Evolutionary conservation across 2,797 vertebrate genomes (phyloP).

Genomic region (Dermochelys coriacea): DNA sequence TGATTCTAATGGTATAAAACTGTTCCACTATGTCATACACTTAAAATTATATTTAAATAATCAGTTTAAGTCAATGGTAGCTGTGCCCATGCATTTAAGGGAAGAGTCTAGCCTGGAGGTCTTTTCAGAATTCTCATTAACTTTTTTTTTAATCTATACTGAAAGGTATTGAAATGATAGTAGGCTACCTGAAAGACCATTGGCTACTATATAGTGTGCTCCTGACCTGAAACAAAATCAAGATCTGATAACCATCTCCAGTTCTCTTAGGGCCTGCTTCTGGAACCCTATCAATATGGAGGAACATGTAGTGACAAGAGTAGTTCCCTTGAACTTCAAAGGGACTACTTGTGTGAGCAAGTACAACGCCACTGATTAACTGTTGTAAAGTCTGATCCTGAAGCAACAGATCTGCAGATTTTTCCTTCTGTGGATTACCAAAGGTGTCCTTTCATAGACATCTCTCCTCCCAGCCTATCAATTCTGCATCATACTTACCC

Average conservation of each 20-base stretch:
- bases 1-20: background rate
- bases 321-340: background rate
- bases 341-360: background rate
- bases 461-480: background rate
- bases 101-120: background rate
- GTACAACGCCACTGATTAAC: background rate
- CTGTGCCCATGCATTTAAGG: background rate
- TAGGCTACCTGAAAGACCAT: background rate
- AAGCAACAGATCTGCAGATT: background rate
- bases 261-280: background rate
- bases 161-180: background rate
- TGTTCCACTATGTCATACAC: background rate
- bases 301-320: background rate
- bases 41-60: background rate
- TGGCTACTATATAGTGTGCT: background rate
- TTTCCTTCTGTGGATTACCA: background rate
- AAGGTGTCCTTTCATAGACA: background rate
- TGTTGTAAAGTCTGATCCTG: background rate
- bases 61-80: background rate
- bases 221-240: background rate
- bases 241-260: background rate
- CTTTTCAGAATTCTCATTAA: background rate
- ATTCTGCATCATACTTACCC: background rate
- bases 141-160: background rate
- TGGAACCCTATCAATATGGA: background rate